phyloP scores from a whole-genome alignment of 2,797 vertebrate genomes.

The Xerus rutilus region DNA sequence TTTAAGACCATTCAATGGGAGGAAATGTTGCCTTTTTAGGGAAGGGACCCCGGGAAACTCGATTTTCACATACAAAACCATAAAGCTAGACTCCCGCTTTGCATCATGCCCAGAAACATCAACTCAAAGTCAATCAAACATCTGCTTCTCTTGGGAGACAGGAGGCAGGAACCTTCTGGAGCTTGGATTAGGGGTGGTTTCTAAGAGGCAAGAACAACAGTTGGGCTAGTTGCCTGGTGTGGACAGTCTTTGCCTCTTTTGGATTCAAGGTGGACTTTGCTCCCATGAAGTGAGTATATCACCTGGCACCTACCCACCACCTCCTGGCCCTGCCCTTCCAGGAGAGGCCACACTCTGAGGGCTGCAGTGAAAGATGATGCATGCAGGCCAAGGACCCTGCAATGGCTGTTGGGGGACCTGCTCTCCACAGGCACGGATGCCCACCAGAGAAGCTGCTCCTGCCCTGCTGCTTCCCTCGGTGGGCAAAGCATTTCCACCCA shows the following conservation, averaged over 20 bases:
- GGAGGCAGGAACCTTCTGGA: background rate
- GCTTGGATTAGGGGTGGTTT: background rate
- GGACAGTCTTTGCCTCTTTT: background rate
- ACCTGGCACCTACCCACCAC: fast-evolving
- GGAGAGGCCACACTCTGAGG: no score
- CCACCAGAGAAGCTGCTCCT: background rate
- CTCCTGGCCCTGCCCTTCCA: no score
- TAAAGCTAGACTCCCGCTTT: background rate
- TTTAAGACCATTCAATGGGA: background rate
- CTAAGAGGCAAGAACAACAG: background rate
- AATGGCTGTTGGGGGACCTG: background rate
- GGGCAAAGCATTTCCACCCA: fast-evolving
- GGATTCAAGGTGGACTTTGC: background rate
- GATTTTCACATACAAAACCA: background rate
- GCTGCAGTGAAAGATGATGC: no score
- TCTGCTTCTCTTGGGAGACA: background rate
- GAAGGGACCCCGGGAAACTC: background rate
- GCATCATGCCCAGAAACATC: background rate
- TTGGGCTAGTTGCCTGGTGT: no score
- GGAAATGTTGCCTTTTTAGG: background rate
- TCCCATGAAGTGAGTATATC: no score
- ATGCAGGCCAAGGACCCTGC: no score
- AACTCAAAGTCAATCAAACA: background rate
- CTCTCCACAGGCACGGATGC: fast-evolving
- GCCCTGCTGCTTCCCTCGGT: background rate